These are phyloP conservation scores for Rosalia funebris DNA, from an alignment of 2,888 invertebrate species.

Conservation along the genomic window DNA sequence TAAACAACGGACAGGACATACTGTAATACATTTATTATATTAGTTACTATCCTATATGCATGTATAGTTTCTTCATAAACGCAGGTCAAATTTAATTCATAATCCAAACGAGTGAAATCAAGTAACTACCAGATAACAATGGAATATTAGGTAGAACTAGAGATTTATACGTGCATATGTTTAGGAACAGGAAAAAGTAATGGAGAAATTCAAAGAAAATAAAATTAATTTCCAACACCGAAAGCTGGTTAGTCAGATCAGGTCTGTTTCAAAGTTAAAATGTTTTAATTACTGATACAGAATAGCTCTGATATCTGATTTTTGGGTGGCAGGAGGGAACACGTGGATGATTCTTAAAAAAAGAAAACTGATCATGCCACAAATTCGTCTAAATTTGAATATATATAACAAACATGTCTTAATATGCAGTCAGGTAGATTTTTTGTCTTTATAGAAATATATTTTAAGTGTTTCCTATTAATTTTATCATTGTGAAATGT, in stretches of 20 bases:
- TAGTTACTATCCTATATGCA: constrained; percentile 2
- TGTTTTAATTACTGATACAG: constrained; percentile 41
- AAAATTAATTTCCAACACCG: constrained; percentile 34
- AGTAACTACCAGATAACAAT: too few relatives aligned
- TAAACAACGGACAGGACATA: constrained; percentile 7
- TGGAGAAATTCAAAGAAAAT: not conserved
- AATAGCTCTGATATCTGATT: constrained; percentile 55
- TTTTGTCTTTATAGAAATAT: not conserved
- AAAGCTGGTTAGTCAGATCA: constrained; percentile 28
- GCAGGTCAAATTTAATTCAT: too few relatives aligned
- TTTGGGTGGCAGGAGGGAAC: constrained; percentile 39
- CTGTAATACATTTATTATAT: constrained; percentile 11
- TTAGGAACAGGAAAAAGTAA: constrained; percentile 10
- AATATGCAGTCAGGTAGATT: constrained; percentile 2
- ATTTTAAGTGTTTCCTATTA: too few relatives aligned
- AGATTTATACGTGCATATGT: constrained; percentile 22
- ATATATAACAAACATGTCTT: not conserved
- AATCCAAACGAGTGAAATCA: too few relatives aligned
- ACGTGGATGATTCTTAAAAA: constrained; percentile 22
- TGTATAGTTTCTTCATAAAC: not conserved
- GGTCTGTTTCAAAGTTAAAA: constrained; percentile 31
- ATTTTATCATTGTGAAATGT: too few relatives aligned
- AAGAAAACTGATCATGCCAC: constrained; percentile 18
- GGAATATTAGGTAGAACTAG: not conserved
- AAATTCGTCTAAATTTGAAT: not conserved